These are phyloP conservation scores for Micronisus gabar DNA, from an alignment of 2,113 vertebrate species.

Conservation along the genomic window DNA sequence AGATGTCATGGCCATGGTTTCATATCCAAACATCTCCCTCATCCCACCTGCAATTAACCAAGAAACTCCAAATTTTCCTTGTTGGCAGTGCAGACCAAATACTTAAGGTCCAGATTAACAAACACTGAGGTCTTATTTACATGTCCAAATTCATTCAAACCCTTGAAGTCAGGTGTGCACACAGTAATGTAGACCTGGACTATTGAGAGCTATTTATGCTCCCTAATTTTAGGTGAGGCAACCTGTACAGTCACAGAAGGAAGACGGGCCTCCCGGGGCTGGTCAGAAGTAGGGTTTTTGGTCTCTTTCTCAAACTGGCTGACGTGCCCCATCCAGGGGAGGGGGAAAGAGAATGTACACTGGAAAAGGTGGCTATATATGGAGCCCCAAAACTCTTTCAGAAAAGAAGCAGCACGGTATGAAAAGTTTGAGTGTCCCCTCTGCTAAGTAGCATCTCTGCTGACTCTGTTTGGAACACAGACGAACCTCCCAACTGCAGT, in stretches of 20 bases:
- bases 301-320: background rate
- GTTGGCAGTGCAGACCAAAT: background rate
- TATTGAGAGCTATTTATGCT: background rate
- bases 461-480: background rate
- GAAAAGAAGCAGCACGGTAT: background rate
- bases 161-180: background rate
- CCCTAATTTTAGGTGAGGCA: background rate
- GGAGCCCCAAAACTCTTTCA: background rate
- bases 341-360: background rate
- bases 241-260: background rate
- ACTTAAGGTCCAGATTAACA: background rate
- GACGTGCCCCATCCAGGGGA: background rate
- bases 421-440: background rate
- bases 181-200: background rate
- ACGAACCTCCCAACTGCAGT: background rate
- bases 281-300: background rate
- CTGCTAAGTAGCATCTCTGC: background rate
- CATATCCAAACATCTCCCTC: background rate
- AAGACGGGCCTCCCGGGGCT: fast-evolving
- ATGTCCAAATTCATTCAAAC: background rate
- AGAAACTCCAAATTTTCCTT: background rate
- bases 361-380: background rate
- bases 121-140: background rate
- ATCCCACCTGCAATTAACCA: background rate
- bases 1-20: background rate